phyloP scores from a whole-genome alignment of 2,113 vertebrate species.

The Circaetus cinerascens region DNA sequence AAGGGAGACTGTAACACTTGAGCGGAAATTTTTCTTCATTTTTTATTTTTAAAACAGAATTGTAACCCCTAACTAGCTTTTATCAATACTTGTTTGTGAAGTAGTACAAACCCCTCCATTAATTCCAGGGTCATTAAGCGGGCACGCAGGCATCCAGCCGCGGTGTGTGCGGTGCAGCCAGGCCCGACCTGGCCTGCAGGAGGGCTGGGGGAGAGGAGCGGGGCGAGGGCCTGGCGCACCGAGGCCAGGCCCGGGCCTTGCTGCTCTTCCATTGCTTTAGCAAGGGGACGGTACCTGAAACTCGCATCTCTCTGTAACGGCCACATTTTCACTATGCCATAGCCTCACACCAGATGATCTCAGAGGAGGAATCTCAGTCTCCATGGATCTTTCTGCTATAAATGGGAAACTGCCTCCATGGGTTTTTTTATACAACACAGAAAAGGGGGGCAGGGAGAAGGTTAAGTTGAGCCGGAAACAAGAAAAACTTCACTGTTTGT shows the following conservation, averaged over 20 bases:
- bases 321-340: slow-evolving; percentile 11
- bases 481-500: neutral
- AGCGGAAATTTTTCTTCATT: neutral
- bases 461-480: neutral
- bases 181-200: neutral
- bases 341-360: neutral
- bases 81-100: neutral
- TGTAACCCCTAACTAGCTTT: neutral
- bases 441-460: neutral
- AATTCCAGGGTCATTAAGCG: accelerated
- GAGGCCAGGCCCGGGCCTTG: slow-evolving; percentile 8
- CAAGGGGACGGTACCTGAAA: neutral
- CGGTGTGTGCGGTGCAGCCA: neutral
- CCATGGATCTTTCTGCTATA: neutral
- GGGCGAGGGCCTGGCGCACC: neutral
- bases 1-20: neutral
- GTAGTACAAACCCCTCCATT: accelerated
- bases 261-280: slow-evolving; percentile 22
- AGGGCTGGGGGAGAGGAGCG: too few species aligned
- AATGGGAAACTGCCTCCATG: neutral
- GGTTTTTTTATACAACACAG: neutral
- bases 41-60: neutral
- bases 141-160: neutral
- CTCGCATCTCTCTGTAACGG: slow-evolving; percentile 20
- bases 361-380: neutral